These are phyloP conservation scores for Trachelus iudaicus DNA, from an alignment of 2,888 invertebrate genomes.

Conservation along the genomic window DNA sequence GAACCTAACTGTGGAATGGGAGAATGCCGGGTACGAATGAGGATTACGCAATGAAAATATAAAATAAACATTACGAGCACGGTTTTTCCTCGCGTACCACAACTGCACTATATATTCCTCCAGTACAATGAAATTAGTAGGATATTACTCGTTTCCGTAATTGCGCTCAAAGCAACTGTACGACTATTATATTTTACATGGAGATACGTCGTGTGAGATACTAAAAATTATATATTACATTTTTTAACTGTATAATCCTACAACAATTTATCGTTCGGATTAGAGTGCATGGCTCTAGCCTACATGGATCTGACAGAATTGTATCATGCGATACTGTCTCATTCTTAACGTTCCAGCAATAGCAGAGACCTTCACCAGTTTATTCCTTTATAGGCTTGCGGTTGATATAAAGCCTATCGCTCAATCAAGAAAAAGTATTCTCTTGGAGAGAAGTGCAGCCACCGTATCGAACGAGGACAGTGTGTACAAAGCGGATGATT, in stretches of 20 bases:
- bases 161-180: not conserved
- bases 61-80: not conserved
- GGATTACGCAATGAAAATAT: not conserved
- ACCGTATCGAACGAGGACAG: not conserved
- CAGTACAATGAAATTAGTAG: not conserved
- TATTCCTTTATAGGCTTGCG: not conserved
- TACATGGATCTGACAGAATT: not conserved
- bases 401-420: not conserved
- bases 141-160: not conserved
- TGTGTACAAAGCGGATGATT: slow-evolving; percentile 15
- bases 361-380: not conserved
- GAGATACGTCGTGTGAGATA: not conserved
- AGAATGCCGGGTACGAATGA: not conserved
- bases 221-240: not conserved
- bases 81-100: not conserved
- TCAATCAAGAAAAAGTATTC: not conserved
- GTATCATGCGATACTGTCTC: not conserved
- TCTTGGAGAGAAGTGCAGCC: not conserved
- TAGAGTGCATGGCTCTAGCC: not conserved
- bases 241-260: not conserved
- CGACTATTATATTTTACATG: not conserved
- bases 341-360: not conserved
- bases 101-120: not conserved
- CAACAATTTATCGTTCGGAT: not conserved
- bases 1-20: not conserved